Evolutionary conservation across 1,140 invertebrate genomes (phyloP).

Genomic region (Musca domestica): DNA sequence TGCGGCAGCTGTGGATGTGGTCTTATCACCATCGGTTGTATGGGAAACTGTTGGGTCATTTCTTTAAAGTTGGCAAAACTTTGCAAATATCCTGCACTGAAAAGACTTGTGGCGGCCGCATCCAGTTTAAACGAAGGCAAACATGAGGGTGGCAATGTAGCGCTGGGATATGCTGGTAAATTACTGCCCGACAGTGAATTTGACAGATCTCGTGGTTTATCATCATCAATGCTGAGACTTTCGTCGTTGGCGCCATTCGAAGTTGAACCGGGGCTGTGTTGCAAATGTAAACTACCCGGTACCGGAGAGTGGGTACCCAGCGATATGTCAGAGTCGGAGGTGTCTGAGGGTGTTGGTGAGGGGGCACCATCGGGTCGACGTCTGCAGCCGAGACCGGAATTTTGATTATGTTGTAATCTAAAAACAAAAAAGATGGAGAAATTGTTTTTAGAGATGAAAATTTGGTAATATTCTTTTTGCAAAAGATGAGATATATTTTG

Average conservation of each 20-base stretch:
- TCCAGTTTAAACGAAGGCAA: conserved; percentile 49
- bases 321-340: conserved; percentile 59
- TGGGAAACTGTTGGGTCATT: conserved; percentile 52
- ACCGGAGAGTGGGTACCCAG: conserved; percentile 59
- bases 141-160: conserved; percentile 32
- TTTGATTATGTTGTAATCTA: conserved; percentile 54
- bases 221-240: conserved; percentile 49
- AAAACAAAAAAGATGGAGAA: conserved; percentile 10
- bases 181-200: conserved; percentile 39
- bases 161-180: conserved; percentile 30
- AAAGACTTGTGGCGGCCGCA: conserved; percentile 44
- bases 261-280: conserved; percentile 52
- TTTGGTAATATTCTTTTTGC: neutral
- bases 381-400: conserved; percentile 44
- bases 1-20: conserved; percentile 52
- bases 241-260: conserved; percentile 52
- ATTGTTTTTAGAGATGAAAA: neutral
- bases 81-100: conserved; percentile 51
- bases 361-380: conserved; percentile 47
- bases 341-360: conserved; percentile 53
- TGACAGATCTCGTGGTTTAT: conserved; percentile 47
- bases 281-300: conserved; percentile 51
- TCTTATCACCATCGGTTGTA: conserved; percentile 51
- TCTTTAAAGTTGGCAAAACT: conserved; percentile 52
- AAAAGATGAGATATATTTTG: too few species aligned